These are phyloP conservation scores for Philonicus albiceps DNA, from an alignment of 2,888 invertebrate species.

Conservation along the genomic window DNA sequence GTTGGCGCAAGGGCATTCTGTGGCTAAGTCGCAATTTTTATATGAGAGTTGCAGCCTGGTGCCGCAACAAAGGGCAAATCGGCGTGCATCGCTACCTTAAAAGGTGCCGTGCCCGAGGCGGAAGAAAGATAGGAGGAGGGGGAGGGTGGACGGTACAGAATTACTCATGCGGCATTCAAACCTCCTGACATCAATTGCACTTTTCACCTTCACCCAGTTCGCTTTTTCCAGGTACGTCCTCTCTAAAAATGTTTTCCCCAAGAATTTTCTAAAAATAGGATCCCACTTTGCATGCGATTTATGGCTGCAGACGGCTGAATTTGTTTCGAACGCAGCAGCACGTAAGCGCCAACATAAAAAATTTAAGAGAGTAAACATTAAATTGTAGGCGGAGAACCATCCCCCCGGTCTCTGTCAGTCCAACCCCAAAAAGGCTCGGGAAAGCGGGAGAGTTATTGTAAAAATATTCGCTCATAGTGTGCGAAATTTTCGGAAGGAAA, in stretches of 20 bases:
- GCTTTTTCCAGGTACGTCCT: constrained; percentile 24
- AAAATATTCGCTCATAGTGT: neutral
- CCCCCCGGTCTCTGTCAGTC: neutral
- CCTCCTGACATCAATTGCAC: neutral
- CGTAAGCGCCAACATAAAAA: neutral
- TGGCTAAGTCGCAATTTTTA: neutral
- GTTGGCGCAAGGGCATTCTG: neutral
- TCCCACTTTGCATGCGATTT: neutral
- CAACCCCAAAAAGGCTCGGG: neutral
- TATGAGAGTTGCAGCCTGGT: neutral
- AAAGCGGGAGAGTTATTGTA: neutral
- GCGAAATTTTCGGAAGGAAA: neutral
- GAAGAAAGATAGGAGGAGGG: too few relatives aligned
- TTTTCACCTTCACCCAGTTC: constrained; percentile 32
- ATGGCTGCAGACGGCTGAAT: neutral
- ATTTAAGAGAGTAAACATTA: neutral
- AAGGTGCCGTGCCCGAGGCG: neutral
- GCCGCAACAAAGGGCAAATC: neutral
- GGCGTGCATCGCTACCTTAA: neutral
- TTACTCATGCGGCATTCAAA: constrained; percentile 5
- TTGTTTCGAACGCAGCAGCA: neutral
- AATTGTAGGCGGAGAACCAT: neutral
- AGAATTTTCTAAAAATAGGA: constrained; percentile 32
- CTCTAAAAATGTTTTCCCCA: neutral
- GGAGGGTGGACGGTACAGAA: neutral